Evolutionary conservation across 2,113 vertebrate genomes (phyloP).

Genomic region (Takifugu bimaculatus): DNA sequence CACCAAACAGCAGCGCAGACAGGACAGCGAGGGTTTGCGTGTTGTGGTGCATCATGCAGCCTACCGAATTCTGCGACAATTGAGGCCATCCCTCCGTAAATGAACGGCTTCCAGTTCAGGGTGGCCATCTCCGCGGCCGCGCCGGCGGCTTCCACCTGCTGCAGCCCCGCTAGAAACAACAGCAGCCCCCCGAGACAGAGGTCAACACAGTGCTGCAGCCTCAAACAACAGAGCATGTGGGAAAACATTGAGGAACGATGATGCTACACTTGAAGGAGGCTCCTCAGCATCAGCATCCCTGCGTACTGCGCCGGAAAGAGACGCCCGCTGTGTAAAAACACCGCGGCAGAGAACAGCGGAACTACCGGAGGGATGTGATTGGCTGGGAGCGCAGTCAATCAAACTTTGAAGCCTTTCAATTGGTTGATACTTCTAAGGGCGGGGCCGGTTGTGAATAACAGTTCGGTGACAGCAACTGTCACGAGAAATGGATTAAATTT

Average conservation of each 20-base stretch:
- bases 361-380: slow-evolving; percentile 39
- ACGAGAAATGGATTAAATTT: slow-evolving; percentile 17
- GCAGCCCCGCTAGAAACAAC: slow-evolving; percentile 74
- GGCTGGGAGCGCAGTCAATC: slow-evolving; percentile 48
- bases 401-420: slow-evolving; percentile 10
- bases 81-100: slow-evolving; percentile 94
- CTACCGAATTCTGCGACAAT: slow-evolving; percentile 93
- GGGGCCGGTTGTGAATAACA: background rate
- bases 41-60: slow-evolving; percentile 61
- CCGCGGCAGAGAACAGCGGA: slow-evolving; percentile 19
- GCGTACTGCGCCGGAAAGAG: slow-evolving; percentile 70
- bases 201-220: slow-evolving; percentile 66
- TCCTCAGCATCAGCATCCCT: slow-evolving; percentile 65
- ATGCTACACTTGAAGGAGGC: slow-evolving; percentile 31
- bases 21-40: background rate
- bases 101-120: slow-evolving; percentile 95
- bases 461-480: slow-evolving; percentile 31
- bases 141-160: slow-evolving; percentile 75
- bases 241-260: slow-evolving; percentile 17
- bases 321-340: slow-evolving; percentile 26
- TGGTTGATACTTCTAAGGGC: slow-evolving; percentile 21
- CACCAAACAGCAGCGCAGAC: background rate
- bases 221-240: slow-evolving; percentile 63
- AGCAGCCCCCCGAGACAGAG: slow-evolving; percentile 63
- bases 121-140: slow-evolving; percentile 81